Conservation (phyloP, 1,140 invertebrate species). For the Pantala flavescens region DNA sequence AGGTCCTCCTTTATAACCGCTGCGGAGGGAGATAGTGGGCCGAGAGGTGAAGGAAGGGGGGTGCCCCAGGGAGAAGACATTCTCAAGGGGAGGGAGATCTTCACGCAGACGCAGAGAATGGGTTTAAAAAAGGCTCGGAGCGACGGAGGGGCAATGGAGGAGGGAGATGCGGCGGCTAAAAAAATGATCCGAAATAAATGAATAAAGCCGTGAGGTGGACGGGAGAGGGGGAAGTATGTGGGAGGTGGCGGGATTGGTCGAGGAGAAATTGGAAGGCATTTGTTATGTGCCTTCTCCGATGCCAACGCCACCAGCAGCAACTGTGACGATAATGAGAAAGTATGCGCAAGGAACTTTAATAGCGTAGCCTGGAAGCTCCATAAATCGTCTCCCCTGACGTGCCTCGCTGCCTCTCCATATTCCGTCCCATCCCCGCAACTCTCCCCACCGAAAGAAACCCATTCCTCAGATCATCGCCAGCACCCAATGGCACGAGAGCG, state of each 20-base stretch:
- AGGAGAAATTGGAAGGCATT: conserved; percentile 3
- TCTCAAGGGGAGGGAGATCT: neutral
- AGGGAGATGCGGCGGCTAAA: neutral
- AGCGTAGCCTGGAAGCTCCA: conserved; percentile 6
- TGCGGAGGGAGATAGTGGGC: too few relatives aligned
- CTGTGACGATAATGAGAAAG: neutral
- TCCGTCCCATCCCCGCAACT: neutral
- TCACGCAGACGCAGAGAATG: neutral
- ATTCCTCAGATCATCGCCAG: too few relatives aligned
- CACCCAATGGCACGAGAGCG: too few relatives aligned
- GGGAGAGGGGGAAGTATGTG: neutral
- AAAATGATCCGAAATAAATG: conserved; percentile 4
- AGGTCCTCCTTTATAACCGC: too few relatives aligned
- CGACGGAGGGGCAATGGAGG: neutral
- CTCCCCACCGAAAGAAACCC: neutral
- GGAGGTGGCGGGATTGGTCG: conserved; percentile 1
- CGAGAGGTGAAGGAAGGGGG: too few relatives aligned
- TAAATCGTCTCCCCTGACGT: neutral
- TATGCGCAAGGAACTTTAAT: conserved; percentile 9
- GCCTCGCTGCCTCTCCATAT: neutral
- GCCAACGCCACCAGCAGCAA: neutral
- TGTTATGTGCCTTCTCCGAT: neutral
- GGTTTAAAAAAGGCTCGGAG: neutral
- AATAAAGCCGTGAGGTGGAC: neutral
- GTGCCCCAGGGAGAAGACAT: too few relatives aligned